phyloP scores from a whole-genome alignment of 2,888 invertebrate species.

The Noctua comes region DNA sequence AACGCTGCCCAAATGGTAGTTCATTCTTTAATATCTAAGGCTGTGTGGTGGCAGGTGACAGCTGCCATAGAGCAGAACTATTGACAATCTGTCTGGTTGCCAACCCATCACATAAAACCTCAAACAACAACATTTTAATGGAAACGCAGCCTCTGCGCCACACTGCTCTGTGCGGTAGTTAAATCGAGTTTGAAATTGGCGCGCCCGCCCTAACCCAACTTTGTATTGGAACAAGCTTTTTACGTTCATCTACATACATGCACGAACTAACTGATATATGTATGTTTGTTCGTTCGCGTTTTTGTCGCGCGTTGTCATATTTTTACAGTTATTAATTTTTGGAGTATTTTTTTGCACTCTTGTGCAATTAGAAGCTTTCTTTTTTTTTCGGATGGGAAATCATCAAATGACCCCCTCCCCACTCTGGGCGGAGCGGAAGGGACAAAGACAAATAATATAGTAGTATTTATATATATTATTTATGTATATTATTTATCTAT shows the following conservation, averaged over 20 bases:
- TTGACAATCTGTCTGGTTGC: conserved; percentile 21
- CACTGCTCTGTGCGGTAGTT: conserved; percentile 67
- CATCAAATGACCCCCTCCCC: too few species aligned
- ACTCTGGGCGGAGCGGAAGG: too few species aligned
- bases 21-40: not conserved
- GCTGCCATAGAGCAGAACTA: not conserved
- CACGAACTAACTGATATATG: conserved; percentile 7
- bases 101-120: conserved; percentile 43
- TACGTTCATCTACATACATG: conserved; percentile 19
- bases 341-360: not conserved
- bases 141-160: conserved; percentile 45
- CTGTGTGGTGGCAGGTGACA: not conserved
- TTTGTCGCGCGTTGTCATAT: not conserved
- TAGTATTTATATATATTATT: too few species aligned
- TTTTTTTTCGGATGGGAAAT: too few species aligned
- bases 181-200: conserved; percentile 80
- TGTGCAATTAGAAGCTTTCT: not conserved
- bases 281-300: conserved; percentile 2
- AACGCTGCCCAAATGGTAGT: not conserved
- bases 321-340: not conserved
- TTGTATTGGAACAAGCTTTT: conserved; percentile 62
- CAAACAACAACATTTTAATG: conserved; percentile 45
- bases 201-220: conserved; percentile 57
- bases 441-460: too few species aligned
- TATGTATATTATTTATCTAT: too few species aligned